Conservation (phyloP, 2,797 vertebrate species). For the Mus caroli region DNA sequence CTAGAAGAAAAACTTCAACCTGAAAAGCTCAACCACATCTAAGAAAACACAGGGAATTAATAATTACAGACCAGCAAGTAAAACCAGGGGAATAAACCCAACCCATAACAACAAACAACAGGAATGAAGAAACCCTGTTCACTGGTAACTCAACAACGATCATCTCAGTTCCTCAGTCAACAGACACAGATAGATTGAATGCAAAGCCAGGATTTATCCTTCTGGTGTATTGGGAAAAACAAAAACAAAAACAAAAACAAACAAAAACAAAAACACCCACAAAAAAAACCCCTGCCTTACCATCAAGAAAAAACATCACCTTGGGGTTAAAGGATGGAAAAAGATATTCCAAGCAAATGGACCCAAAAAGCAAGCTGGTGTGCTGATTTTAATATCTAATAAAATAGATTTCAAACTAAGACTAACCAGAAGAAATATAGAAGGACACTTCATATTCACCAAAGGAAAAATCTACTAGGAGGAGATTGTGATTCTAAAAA, state of each 20-base stretch:
- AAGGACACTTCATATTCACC: background rate
- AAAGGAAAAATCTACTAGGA: background rate
- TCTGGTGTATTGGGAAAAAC: background rate
- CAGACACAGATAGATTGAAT: background rate
- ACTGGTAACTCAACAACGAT: background rate
- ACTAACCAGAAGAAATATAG: background rate
- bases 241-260: too few relatives aligned
- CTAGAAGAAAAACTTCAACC: background rate
- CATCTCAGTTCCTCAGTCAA: background rate
- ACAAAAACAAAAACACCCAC: too few relatives aligned
- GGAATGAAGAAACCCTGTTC: background rate
- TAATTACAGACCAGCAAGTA: background rate
- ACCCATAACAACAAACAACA: background rate
- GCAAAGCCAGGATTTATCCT: background rate
- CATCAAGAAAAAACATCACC: background rate
- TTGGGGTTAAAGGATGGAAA: background rate
- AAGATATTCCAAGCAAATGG: background rate
- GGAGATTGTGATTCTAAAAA: background rate
- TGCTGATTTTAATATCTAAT: background rate
- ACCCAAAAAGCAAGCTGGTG: background rate
- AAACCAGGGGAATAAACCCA: background rate
- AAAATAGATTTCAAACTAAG: background rate
- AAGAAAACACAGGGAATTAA: background rate
- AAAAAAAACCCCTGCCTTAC: background rate
- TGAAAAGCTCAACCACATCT: background rate